Base-by-base conservation (phyloP, 2,797 vertebrate genomes). In the Leucoraja ocellata region DNA sequence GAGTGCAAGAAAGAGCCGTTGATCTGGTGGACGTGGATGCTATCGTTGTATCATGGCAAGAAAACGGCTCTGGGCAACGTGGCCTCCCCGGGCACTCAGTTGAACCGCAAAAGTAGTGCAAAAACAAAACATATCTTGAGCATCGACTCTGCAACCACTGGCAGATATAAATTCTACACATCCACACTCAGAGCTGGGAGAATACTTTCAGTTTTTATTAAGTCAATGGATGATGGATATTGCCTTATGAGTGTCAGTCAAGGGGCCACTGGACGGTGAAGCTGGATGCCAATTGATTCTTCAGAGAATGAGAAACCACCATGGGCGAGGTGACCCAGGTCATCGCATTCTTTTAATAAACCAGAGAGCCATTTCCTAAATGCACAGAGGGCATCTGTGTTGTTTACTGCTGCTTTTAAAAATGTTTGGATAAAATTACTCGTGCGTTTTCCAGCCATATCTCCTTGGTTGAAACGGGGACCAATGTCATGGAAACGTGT, bases 181-280 rank as follows among this genome's bases (percentile, higher is more conserved):
- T 36, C 6, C 84, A 88, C 16, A 21, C 63, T 21, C 84, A 65
- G 63, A 36, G 68, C 36, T 36, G 73, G 39, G 25, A 74, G 54
- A 91, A 46, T 91, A 73, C 46, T 58, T 46, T 92, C 90, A 96
- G 95, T 97, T 97, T 95, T 96, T 95, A 95, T 95, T 96, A 97
- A 97, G 93, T 96, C 97, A 98, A 97, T 96, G 97, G 97, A 97
- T 96, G 95, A 96, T 95, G 96, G 96, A 96, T 96, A 96, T 96
- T 95, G 96, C 96, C 95, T 97, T 97, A 97, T 95, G 96, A 97
- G 96, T 95, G 95, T 96, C 97, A 98, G 97, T 97, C 97, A 97
- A 74, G 96, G 97, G 73, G 97, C 95, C 96, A 95, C 93, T 94
- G 94, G 94, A 95, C 94, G 0, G 68, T 94, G 93, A 94, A 46